These are phyloP conservation scores for Istiophorus platypterus DNA, from an alignment of 2,113 vertebrate species.

Conservation along the genomic window DNA sequence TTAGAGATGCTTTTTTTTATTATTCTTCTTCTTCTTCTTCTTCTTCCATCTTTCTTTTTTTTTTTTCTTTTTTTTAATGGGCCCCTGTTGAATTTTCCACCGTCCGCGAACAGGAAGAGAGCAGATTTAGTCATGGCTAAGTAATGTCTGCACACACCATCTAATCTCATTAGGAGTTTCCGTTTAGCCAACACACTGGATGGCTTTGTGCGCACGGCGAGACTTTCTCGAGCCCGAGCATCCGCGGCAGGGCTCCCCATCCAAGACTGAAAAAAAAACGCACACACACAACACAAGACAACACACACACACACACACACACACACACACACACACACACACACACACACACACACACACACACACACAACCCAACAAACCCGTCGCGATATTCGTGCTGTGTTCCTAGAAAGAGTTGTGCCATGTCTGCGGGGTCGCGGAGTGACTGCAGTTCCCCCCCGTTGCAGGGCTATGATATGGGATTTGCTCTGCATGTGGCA, in stretches of 20 bases:
- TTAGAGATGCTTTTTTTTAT: constrained; percentile 47
- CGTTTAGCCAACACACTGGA: constrained; percentile 93
- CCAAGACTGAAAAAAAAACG: constrained; percentile 26
- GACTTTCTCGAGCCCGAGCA: constrained; percentile 59
- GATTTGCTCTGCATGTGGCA: neutral
- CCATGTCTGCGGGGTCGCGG: constrained; percentile 15
- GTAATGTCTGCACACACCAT: constrained; percentile 96
- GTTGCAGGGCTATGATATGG: neutral
- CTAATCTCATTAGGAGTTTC: constrained; percentile 99
- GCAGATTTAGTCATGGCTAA: constrained; percentile 95
- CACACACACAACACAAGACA: too few relatives aligned
- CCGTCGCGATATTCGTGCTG: constrained; percentile 27
- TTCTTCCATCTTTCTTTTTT: too few relatives aligned
- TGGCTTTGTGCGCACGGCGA: constrained; percentile 88
- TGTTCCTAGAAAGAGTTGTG: constrained; percentile 47
- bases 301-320: too few relatives aligned
- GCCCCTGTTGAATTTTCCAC: constrained; percentile 91
- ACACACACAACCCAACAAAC: too few relatives aligned
- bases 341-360: too few relatives aligned
- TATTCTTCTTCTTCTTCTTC: too few relatives aligned
- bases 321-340: too few relatives aligned
- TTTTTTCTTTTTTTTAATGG: constrained; percentile 32
- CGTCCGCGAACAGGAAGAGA: constrained; percentile 92
- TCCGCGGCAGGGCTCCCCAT: constrained; percentile 51
- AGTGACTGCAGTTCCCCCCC: neutral